Conservation (phyloP, 2,113 vertebrate species). For the Himantopus leucocephalus region DNA sequence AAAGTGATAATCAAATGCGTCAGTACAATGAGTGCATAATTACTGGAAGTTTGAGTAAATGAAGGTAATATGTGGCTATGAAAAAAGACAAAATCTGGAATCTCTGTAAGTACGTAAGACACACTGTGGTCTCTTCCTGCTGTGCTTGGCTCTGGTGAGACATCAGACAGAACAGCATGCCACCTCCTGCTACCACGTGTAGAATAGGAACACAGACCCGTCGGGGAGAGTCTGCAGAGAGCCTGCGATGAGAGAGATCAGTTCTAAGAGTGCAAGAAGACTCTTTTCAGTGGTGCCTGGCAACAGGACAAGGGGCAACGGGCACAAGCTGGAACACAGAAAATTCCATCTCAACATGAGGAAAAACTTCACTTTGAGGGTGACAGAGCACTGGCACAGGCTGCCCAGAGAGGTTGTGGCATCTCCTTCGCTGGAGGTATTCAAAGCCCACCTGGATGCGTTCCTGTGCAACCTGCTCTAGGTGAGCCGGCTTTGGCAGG, state of each 20-base stretch:
- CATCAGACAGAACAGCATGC: neutral
- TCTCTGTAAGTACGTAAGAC: neutral
- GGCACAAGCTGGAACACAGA: no score
- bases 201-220: neutral
- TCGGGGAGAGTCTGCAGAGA: neutral
- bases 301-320: no score
- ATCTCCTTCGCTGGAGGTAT: no score
- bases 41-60: neutral
- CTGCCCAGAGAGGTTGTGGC: no score
- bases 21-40: neutral
- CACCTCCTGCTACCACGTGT: neutral
- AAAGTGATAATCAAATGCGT: neutral
- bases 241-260: rapidly evolving
- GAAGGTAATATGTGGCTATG: neutral
- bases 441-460: no score
- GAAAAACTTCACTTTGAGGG: no score
- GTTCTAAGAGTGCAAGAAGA: neutral
- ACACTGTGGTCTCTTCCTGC: neutral
- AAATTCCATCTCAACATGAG: no score
- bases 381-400: no score
- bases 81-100: neutral
- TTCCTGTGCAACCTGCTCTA: no score
- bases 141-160: neutral
- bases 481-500: no score
- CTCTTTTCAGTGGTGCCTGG: no score